Evolutionary conservation across 2,888 invertebrate genomes (phyloP).

Genomic region (Thereva unica): DNA sequence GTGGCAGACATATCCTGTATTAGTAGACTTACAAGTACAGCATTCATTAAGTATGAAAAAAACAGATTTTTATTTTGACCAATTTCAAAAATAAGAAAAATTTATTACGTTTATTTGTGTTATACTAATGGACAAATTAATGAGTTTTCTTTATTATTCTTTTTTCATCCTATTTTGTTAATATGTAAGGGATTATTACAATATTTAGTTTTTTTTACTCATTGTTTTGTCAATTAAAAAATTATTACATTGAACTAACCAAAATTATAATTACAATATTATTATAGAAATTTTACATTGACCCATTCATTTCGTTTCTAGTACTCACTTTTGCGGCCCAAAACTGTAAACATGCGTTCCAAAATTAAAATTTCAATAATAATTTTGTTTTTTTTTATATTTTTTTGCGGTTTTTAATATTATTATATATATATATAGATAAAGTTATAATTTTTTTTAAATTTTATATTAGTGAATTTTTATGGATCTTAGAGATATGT

Average conservation of each 20-base stretch:
- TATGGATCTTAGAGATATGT: no score
- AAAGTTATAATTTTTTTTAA: neutral
- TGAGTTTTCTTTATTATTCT: neutral
- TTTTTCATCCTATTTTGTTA: neutral
- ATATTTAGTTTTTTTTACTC: neutral
- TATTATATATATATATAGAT: constrained; percentile 14
- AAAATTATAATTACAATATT: constrained; percentile 3
- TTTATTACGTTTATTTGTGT: neutral
- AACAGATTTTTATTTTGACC: constrained; percentile 1
- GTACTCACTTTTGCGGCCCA: constrained; percentile 65
- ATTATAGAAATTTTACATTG: constrained; percentile 10
- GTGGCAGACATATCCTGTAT: no score
- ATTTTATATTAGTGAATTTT: neutral
- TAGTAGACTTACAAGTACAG: no score
- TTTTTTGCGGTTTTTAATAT: constrained; percentile 18
- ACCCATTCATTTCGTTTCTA: constrained; percentile 18
- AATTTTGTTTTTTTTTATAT: constrained; percentile 5
- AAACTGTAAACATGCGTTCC: constrained; percentile 55
- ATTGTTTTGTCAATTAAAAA: constrained; percentile 20
- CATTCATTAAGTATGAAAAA: neutral
- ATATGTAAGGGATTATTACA: neutral
- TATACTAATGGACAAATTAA: constrained; percentile 22
- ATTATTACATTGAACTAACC: neutral
- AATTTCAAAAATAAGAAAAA: constrained; percentile 19
- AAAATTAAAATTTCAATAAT: constrained; percentile 25